Evolutionary conservation across 2,888 invertebrate species (phyloP).

Genomic region (Drosophila maculinotata): DNA sequence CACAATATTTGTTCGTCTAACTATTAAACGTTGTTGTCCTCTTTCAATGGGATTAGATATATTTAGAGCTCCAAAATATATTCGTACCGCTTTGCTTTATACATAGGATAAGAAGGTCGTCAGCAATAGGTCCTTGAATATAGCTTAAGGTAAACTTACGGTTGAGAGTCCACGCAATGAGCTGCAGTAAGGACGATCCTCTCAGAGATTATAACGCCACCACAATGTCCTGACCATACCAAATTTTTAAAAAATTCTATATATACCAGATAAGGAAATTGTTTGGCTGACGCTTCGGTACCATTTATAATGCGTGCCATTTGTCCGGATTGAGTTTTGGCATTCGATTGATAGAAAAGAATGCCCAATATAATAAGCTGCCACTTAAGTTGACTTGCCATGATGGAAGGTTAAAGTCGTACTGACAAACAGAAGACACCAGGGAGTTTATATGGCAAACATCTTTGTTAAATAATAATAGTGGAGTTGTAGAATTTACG

Average conservation of each 20-base stretch:
- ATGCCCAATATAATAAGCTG: not conserved
- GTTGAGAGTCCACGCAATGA: not conserved
- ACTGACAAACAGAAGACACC: not conserved
- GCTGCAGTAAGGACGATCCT: conserved; percentile 27
- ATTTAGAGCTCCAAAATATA: conserved; percentile 22
- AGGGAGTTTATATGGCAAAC: not conserved
- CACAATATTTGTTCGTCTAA: not conserved
- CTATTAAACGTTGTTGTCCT: conserved; percentile 21
- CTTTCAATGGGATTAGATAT: not conserved
- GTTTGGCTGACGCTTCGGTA: conserved; percentile 3
- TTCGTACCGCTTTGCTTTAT: not conserved
- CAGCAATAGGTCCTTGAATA: too few relatives aligned
- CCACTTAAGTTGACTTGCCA: too few relatives aligned
- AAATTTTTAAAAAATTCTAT: too few relatives aligned
- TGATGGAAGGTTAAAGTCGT: not conserved
- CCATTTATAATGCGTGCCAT: conserved; percentile 10
- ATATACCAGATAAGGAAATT: conserved; percentile 34
- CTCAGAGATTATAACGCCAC: conserved; percentile 24
- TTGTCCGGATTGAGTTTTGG: not conserved
- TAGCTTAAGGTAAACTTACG: not conserved
- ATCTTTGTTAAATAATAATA: not conserved
- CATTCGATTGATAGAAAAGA: not conserved
- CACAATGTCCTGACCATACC: not conserved
- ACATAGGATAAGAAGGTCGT: too few relatives aligned
- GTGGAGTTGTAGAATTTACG: not conserved